These are phyloP conservation scores for Herpailurus yagouaroundi DNA, from an alignment of 2,113 vertebrate species.

Conservation along the genomic window DNA sequence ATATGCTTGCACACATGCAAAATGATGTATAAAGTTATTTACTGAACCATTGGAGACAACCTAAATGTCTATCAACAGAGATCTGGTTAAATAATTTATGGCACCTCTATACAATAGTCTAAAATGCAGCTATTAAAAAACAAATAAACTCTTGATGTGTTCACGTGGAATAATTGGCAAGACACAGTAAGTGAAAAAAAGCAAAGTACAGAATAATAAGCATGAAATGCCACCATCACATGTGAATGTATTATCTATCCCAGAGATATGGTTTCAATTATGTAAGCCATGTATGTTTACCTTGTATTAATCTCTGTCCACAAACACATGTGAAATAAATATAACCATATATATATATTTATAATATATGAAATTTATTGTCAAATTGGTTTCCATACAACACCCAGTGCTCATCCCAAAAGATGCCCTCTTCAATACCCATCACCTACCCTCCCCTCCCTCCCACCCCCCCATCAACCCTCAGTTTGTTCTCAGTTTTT, in stretches of 20 bases:
- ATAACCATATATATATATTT: not conserved
- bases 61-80: not conserved
- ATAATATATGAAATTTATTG: no score
- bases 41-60: not conserved
- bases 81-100: not conserved
- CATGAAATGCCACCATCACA: not conserved
- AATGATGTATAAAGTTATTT: constrained; percentile 19
- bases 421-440: no score
- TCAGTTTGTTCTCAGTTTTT: no score
- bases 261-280: constrained; percentile 24
- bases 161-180: not conserved
- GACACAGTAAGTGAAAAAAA: not conserved
- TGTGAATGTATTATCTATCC: not conserved
- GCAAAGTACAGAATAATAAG: not conserved
- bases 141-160: not conserved
- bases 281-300: not conserved
- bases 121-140: constrained; percentile 29
- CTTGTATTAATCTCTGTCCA: not conserved
- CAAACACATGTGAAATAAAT: not conserved
- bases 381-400: no score
- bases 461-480: no score
- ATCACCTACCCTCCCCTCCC: no score
- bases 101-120: not conserved
- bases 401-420: no score
- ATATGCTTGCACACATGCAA: not conserved